These are phyloP conservation scores for Acanthis flammea DNA, from an alignment of 2,797 vertebrate genomes.

Conservation along the genomic window DNA sequence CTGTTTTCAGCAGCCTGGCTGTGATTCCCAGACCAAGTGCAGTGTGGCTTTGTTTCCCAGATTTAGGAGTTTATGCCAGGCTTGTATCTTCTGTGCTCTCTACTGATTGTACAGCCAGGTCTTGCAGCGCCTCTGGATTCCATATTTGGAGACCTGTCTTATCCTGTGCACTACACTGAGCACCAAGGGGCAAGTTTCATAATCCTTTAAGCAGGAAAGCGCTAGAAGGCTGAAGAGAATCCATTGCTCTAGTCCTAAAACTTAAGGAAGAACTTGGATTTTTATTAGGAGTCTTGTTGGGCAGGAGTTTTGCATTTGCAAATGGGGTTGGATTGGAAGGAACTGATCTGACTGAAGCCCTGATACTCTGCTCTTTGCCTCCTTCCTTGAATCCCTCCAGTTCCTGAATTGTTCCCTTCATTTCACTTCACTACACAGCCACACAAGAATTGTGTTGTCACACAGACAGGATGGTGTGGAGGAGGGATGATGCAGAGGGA, in stretches of 20 bases:
- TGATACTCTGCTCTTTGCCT: not conserved
- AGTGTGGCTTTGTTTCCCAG: not conserved
- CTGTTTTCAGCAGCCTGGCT: not conserved
- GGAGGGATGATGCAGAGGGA: not conserved
- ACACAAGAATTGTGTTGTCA: not conserved
- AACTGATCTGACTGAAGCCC: not conserved
- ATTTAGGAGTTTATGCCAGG: not conserved
- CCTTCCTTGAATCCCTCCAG: not conserved
- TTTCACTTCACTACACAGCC: not conserved
- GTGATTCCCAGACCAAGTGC: not conserved
- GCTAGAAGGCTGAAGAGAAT: constrained; percentile 33
- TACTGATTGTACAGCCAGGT: not conserved
- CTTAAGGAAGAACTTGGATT: not conserved
- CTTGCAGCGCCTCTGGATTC: not conserved
- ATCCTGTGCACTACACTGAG: not conserved
- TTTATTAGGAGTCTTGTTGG: not conserved
- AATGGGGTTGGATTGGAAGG: not conserved
- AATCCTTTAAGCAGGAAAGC: constrained; percentile 53
- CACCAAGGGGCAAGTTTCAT: not conserved
- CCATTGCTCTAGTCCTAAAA: constrained; percentile 33
- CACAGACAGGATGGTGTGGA: not conserved
- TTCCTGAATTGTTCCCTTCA: not conserved
- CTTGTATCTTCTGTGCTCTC: not conserved
- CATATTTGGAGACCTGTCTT: not conserved
- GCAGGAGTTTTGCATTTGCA: not conserved